These are phyloP conservation scores for Lasioglossum calceatum DNA, from an alignment of 2,888 invertebrate genomes.

Conservation along the genomic window DNA sequence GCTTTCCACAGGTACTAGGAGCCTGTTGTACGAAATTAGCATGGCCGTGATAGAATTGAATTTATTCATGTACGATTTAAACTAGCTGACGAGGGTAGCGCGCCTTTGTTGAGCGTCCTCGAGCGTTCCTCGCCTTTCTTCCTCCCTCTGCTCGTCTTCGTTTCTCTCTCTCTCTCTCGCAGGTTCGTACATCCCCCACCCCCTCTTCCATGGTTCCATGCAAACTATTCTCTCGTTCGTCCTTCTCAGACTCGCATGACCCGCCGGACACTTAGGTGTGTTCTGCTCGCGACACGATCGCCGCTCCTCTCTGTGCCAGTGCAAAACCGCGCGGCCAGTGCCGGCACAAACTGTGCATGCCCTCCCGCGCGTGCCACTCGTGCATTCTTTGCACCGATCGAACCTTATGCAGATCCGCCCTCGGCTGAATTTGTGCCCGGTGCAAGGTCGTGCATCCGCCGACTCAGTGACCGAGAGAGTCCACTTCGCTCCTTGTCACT, in stretches of 20 bases:
- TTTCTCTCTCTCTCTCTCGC: background rate
- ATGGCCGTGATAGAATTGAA: conserved; percentile 78
- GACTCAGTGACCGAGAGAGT: conserved; percentile 42
- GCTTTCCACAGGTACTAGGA: conserved; percentile 67
- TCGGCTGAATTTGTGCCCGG: conserved; percentile 54
- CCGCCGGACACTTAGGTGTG: conserved; percentile 35
- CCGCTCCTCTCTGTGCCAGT: conserved; percentile 34
- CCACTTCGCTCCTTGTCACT: background rate
- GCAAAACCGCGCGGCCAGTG: conserved; percentile 44
- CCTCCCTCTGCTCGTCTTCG: conserved; percentile 3
- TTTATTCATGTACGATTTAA: conserved; percentile 80
- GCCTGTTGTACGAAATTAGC: conserved; percentile 77
- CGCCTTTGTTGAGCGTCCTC: conserved; percentile 66
- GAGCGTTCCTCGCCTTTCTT: conserved; percentile 37
- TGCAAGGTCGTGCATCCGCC: conserved; percentile 53
- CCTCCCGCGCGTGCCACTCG: conserved; percentile 58
- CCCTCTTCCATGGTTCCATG: background rate
- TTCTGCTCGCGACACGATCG: conserved; percentile 51
- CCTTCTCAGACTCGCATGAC: conserved; percentile 17
- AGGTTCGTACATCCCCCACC: background rate
- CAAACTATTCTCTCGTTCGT: conserved; percentile 22
- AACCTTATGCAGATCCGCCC: conserved; percentile 55
- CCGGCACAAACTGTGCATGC: conserved; percentile 53
- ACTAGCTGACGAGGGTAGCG: conserved; percentile 73
- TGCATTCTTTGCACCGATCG: conserved; percentile 59